A percentile compares a stretch with the other conserved stretches of the same genome.
Evolutionary conservation across 2,888 invertebrate species (phyloP).

Genomic region (Listrodromus nycthemerus): DNA sequence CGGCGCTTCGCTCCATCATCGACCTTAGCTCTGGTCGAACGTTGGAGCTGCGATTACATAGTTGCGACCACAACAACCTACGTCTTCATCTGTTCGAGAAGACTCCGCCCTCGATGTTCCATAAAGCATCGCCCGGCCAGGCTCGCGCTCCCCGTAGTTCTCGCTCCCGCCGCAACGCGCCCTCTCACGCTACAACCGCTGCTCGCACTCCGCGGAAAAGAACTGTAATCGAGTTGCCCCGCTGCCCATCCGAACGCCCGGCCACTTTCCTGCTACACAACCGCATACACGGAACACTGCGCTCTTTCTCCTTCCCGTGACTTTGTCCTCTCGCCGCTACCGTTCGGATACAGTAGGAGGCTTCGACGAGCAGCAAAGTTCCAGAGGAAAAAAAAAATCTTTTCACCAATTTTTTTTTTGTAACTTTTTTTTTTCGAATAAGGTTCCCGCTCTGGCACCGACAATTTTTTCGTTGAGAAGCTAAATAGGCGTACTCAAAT

Average conservation of each 20-base stretch:
- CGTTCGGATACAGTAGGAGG: background rate
- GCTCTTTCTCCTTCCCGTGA: background rate
- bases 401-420: background rate
- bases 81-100: slow-evolving; percentile 71
- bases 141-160: background rate
- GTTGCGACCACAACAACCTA: slow-evolving; percentile 67
- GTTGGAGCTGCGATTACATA: slow-evolving; percentile 71
- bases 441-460: too few relatives aligned
- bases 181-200: background rate
- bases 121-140: slow-evolving; percentile 47
- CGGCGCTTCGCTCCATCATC: background rate
- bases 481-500: too few relatives aligned
- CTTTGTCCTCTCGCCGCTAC: background rate
- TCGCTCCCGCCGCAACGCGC: slow-evolving; percentile 26
- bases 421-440: too few relatives aligned
- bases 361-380: background rate
- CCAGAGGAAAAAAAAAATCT: background rate
- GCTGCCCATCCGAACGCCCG: slow-evolving; percentile 59
- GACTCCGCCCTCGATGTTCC: slow-evolving; percentile 64
- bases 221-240: slow-evolving; percentile 70
- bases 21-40: background rate
- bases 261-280: slow-evolving; percentile 49
- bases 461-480: too few relatives aligned
- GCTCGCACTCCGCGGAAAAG: slow-evolving; percentile 49
- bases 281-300: slow-evolving; percentile 21